Conservation (phyloP, 37 sponge, comb jelly and placozoan species). For the Haliclona indistincta region DNA sequence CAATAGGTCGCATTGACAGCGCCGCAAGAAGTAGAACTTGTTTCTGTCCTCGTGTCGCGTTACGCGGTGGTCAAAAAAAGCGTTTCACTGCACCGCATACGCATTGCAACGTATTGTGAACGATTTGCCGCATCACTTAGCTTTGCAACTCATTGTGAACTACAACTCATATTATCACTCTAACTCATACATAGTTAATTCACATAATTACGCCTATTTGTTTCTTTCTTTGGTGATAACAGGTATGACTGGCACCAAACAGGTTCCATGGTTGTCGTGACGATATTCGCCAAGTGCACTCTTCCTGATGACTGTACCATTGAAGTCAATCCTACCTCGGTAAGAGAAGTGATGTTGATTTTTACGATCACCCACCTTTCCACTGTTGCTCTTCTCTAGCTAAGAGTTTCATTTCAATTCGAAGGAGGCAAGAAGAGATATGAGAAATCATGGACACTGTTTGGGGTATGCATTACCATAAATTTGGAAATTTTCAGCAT, state of each 20-base stretch:
- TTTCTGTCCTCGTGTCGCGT: too few relatives aligned
- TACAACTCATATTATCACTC: not conserved
- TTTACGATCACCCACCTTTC: not conserved
- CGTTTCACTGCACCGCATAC: too few relatives aligned
- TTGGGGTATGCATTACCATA: conserved; percentile 65
- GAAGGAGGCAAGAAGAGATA: conserved; percentile 54
- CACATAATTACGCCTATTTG: too few relatives aligned
- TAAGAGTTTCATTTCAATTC: conserved; percentile 23
- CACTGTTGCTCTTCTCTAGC: conserved; percentile 19
- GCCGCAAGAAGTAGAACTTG: too few relatives aligned
- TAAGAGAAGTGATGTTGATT: conserved; percentile 11
- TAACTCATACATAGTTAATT: not conserved
- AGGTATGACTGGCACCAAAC: conserved; percentile 92
- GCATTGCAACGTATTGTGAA: too few relatives aligned
- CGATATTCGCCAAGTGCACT: conserved; percentile 79
- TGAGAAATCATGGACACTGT: conserved; percentile 30
- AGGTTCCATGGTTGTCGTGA: conserved; percentile 55
- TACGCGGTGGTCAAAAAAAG: too few relatives aligned
- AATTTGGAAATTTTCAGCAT: too few relatives aligned
- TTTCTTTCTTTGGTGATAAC: not conserved
- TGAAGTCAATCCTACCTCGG: conserved; percentile 74
- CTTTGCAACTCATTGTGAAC: not conserved
- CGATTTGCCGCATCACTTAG: not conserved
- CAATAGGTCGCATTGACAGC: too few relatives aligned
- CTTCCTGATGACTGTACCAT: conserved; percentile 69